phyloP scores from a whole-genome alignment of 1,140 invertebrate genomes.

The Pseudomyrmex cubaensis region DNA sequence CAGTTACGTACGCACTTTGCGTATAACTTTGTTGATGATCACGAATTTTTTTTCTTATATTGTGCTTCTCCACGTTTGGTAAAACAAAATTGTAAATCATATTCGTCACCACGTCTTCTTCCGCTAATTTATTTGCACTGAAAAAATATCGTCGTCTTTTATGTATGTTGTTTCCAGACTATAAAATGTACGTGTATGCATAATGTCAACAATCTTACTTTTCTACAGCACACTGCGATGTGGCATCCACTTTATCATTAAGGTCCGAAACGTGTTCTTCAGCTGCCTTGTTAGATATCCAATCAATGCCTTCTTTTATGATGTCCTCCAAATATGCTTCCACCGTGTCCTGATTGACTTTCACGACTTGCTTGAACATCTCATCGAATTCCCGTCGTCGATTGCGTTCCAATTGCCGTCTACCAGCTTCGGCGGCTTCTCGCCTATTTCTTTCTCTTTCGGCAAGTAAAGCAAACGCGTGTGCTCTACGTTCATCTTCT shows the following conservation, averaged over 20 bases:
- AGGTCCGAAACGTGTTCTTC: constrained; percentile 85
- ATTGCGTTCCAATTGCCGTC: constrained; percentile 89
- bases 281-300: constrained; percentile 86
- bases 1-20: constrained; percentile 58
- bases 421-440: constrained; percentile 90
- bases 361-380: constrained; percentile 89
- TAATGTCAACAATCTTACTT: constrained; percentile 53
- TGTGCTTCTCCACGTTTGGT: constrained; percentile 86
- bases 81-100: constrained; percentile 88
- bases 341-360: constrained; percentile 87
- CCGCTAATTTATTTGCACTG: constrained; percentile 81
- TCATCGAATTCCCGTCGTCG: constrained; percentile 90
- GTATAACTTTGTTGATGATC: constrained; percentile 72
- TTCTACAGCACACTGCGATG: constrained; percentile 82
- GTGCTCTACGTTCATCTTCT: constrained; percentile 89
- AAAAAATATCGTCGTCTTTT: constrained; percentile 30
- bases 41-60: constrained; percentile 77
- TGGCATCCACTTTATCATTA: constrained; percentile 87
- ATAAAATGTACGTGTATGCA: neutral
- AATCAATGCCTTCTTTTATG: constrained; percentile 87
- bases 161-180: neutral
- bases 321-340: constrained; percentile 89
- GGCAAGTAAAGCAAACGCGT: constrained; percentile 89
- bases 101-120: constrained; percentile 87
- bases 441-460: constrained; percentile 88